Percentiles rank a stretch among this genome's conserved stretches.
phyloP scores from a whole-genome alignment of 2,113 vertebrate genomes.

The Zootoca vivipara region DNA sequence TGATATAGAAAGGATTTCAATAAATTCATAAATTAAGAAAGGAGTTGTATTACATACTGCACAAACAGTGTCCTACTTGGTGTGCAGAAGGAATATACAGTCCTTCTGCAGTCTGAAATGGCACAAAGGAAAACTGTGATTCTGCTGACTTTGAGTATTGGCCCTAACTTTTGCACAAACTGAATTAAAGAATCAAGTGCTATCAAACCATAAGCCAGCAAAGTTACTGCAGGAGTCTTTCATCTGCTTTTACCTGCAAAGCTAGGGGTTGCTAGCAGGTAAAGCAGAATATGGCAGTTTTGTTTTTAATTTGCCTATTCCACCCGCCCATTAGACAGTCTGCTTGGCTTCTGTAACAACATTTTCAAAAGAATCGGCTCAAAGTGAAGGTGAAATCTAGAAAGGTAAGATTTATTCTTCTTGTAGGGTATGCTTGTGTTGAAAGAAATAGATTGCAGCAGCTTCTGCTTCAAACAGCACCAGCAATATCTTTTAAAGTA shows the following conservation, averaged over 20 bases:
- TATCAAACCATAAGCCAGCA: not conserved
- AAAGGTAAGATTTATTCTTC: not conserved
- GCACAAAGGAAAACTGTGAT: not conserved
- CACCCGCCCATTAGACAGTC: not conserved
- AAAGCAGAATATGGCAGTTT: slow-evolving; percentile 12
- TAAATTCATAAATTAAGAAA: no score
- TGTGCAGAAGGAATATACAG: no score
- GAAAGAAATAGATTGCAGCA: slow-evolving; percentile 40
- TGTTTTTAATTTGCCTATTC: slow-evolving; percentile 30
- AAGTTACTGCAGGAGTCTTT: not conserved
- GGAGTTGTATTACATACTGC: no score
- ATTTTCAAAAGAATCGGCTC: not conserved
- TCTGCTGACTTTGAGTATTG: not conserved
- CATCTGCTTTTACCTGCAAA: slow-evolving; percentile 29
- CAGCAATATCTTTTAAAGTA: slow-evolving; percentile 43
- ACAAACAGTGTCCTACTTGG: no score
- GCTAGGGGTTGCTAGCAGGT: slow-evolving; percentile 15
- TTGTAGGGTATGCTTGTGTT: slow-evolving; percentile 18
- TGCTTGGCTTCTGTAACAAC: slow-evolving; percentile 1
- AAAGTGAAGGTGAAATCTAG: slow-evolving; percentile 26
- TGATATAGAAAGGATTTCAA: no score
- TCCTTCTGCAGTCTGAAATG: not conserved
- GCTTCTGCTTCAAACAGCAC: slow-evolving; percentile 1
- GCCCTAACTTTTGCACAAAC: not conserved
- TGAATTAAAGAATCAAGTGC: not conserved